phyloP scores from a whole-genome alignment of 2,797 vertebrate genomes.

The Mus spretus region DNA sequence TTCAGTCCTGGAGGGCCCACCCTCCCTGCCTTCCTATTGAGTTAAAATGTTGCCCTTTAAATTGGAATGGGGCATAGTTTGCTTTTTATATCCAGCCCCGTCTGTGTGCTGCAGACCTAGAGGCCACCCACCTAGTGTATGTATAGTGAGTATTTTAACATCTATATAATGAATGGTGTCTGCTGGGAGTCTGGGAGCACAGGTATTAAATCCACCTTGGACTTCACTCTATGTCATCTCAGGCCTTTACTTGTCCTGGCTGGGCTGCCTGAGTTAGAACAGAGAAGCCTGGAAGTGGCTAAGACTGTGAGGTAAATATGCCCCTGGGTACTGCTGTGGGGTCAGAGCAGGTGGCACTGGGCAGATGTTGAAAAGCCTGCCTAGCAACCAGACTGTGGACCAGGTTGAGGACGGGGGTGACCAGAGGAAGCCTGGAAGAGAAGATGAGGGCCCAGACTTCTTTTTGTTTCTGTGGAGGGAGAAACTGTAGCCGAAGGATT shows the following conservation, averaged over 20 bases:
- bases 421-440: not conserved
- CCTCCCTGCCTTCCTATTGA: not conserved
- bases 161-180: not conserved
- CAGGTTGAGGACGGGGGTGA: not conserved
- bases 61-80: not conserved
- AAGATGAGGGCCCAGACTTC: not conserved
- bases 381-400: not conserved
- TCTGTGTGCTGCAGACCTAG: not conserved
- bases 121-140: not conserved
- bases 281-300: not conserved
- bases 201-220: not conserved
- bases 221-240: not conserved
- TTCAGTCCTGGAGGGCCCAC: not conserved
- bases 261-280: not conserved
- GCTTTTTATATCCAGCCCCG: not conserved
- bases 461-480: conserved; percentile 10
- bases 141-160: not conserved
- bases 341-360: not conserved
- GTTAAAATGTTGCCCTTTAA: not conserved
- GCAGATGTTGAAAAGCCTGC: not conserved
- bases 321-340: no score
- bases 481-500: not conserved
- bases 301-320: not conserved
- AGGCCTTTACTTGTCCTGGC: not conserved
- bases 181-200: not conserved